phyloP scores from a whole-genome alignment of 2,888 invertebrate species.

The Cosmia pyralina region DNA sequence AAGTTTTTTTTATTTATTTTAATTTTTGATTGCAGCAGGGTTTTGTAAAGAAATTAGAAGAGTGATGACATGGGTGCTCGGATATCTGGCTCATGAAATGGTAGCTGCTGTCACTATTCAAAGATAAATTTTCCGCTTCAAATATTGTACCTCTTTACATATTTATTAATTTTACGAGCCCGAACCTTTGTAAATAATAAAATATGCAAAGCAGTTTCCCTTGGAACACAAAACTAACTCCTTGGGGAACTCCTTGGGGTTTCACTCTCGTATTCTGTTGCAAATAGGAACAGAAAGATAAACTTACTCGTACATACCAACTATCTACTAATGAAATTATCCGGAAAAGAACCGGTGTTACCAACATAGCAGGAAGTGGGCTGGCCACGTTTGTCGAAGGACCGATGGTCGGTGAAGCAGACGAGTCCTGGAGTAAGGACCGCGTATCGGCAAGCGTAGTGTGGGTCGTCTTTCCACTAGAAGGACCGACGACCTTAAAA shows the following conservation, averaged over 20 bases:
- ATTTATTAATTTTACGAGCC: conserved; percentile 21
- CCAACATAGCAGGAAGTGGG: not conserved
- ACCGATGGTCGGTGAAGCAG: too few relatives aligned
- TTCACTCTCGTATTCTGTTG: not conserved
- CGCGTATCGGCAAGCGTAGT: too few relatives aligned
- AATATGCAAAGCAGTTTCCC: conserved; percentile 33
- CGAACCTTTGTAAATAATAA: conserved; percentile 19
- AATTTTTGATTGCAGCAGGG: not conserved
- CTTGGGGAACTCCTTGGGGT: not conserved
- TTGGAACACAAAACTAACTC: conserved; percentile 10
- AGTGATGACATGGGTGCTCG: too few relatives aligned
- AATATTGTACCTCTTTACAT: conserved; percentile 5
- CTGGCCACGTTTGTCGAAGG: too few relatives aligned
- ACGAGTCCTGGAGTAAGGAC: too few relatives aligned
- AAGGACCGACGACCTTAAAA: too few relatives aligned
- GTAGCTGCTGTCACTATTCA: not conserved
- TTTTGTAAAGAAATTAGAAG: not conserved
- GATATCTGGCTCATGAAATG: not conserved
- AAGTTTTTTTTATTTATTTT: too few relatives aligned
- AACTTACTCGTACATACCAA: too few relatives aligned
- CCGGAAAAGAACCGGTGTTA: not conserved
- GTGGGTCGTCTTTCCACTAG: too few relatives aligned
- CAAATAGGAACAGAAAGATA: not conserved
- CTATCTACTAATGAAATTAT: too few relatives aligned
- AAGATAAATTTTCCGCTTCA: not conserved